A percentile compares a stretch with the other conserved stretches of the same genome.
Evolutionary conservation across 2,113 vertebrate species (phyloP).

Genomic region (Pithys albifrons): DNA sequence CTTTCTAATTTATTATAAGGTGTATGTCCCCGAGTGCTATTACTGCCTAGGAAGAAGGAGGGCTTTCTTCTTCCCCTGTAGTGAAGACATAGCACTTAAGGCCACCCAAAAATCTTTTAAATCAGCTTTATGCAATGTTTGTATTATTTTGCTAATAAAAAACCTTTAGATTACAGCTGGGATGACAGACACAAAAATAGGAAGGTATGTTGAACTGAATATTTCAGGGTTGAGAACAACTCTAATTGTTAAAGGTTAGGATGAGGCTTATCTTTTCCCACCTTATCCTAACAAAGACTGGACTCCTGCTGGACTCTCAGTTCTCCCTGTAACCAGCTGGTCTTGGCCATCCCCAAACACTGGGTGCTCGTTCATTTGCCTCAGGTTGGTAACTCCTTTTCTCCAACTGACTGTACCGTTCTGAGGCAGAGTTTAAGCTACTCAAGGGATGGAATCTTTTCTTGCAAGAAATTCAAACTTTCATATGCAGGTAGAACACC

Average conservation of each 20-base stretch:
- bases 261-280: not conserved
- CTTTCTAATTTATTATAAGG: not conserved
- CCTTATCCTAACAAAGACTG: not conserved
- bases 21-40: not conserved
- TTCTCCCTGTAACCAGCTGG: not conserved
- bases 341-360: not conserved
- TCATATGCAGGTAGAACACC: no score
- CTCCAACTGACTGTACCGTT: not conserved
- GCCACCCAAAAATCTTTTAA: not conserved
- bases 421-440: not conserved
- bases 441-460: not conserved
- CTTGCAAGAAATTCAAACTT: not conserved
- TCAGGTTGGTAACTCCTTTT: not conserved
- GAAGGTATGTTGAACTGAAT: not conserved
- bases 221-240: not conserved
- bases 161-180: not conserved
- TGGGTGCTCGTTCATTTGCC: not conserved
- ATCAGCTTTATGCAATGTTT: not conserved
- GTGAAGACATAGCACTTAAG: not conserved
- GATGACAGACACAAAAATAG: not conserved
- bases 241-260: not conserved
- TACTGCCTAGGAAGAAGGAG: not conserved
- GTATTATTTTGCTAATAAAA: not conserved
- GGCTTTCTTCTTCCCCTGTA: not conserved
- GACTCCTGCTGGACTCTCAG: not conserved